A percentile compares a stretch with the other conserved stretches of the same genome.
Conservation (phyloP, 2,797 vertebrate genomes). For the Cirrhinus mrigala region DNA sequence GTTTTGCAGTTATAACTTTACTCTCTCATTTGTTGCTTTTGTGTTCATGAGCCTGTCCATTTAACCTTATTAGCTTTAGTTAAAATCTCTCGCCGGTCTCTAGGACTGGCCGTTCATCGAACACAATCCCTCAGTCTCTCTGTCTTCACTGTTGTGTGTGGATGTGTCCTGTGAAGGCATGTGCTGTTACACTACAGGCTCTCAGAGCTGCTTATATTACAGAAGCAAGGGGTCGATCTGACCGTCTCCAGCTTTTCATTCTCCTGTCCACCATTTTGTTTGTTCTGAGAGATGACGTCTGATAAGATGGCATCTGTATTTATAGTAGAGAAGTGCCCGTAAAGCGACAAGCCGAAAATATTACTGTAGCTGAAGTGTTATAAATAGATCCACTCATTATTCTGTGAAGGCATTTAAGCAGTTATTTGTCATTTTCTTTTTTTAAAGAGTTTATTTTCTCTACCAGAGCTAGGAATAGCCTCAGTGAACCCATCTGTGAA, state of each 20-base stretch:
- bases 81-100: slow-evolving; percentile 14
- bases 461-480: slow-evolving; percentile 8
- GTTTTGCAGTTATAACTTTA: slow-evolving; percentile 18
- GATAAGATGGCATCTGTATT: slow-evolving; percentile 37
- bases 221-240: slow-evolving; percentile 26
- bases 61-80: slow-evolving; percentile 22
- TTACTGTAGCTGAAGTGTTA: slow-evolving; percentile 3
- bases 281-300: slow-evolving; percentile 28
- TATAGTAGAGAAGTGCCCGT: slow-evolving; percentile 39
- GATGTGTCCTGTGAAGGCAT: slow-evolving; percentile 42
- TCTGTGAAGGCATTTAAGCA: background rate
- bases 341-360: slow-evolving; percentile 36
- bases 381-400: slow-evolving; percentile 12
- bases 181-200: slow-evolving; percentile 35
- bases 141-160: slow-evolving; percentile 49
- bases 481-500: slow-evolving; percentile 9
- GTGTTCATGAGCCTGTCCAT: slow-evolving; percentile 14
- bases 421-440: background rate
- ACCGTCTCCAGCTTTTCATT: slow-evolving; percentile 27
- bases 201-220: slow-evolving; percentile 31
- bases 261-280: slow-evolving; percentile 45
- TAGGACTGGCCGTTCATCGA: slow-evolving; percentile 8
- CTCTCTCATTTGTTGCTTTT: slow-evolving; percentile 37
- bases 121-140: slow-evolving; percentile 8
- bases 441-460: background rate